A percentile compares a stretch with the other conserved stretches of the same genome.
phyloP scores from a whole-genome alignment of 2,888 invertebrate genomes.

The Meta bourneti region DNA sequence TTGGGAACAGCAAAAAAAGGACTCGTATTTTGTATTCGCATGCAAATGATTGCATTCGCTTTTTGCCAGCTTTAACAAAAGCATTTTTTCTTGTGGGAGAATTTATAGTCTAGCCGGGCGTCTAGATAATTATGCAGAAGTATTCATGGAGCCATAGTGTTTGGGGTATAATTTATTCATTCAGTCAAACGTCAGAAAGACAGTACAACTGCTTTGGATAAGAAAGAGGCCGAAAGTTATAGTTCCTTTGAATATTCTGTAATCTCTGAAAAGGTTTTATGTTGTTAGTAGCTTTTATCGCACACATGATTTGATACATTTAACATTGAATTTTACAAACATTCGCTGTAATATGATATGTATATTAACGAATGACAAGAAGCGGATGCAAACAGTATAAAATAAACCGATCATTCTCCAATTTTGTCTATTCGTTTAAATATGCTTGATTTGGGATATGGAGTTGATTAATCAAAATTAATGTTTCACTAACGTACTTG shows the following conservation, averaged over 20 bases:
- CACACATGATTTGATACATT: too few relatives aligned
- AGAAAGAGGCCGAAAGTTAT: neutral
- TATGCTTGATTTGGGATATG: too few relatives aligned
- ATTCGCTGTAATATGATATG: too few relatives aligned
- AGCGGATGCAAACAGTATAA: too few relatives aligned
- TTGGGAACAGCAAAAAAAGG: neutral
- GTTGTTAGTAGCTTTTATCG: too few relatives aligned
- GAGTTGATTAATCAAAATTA: too few relatives aligned
- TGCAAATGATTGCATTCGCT: neutral
- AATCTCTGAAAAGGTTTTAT: too few relatives aligned
- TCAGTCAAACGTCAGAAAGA: neutral
- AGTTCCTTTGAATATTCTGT: neutral
- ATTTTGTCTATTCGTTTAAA: too few relatives aligned
- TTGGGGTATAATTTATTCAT: neutral
- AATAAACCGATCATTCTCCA: too few relatives aligned
- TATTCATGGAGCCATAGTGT: neutral
- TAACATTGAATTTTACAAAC: too few relatives aligned
- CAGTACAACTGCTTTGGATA: neutral
- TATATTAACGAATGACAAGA: too few relatives aligned
- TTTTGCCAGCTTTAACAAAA: neutral
- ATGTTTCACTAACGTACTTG: too few relatives aligned
- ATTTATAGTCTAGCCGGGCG: neutral
- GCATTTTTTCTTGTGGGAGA: slow-evolving; percentile 1
- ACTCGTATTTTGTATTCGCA: slow-evolving; percentile 14
- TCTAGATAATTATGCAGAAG: slow-evolving; percentile 22